Percentiles rank a stretch among this genome's conserved stretches.
Conservation (phyloP, 2,888 invertebrate genomes). For the Hypomecis atomaria region DNA sequence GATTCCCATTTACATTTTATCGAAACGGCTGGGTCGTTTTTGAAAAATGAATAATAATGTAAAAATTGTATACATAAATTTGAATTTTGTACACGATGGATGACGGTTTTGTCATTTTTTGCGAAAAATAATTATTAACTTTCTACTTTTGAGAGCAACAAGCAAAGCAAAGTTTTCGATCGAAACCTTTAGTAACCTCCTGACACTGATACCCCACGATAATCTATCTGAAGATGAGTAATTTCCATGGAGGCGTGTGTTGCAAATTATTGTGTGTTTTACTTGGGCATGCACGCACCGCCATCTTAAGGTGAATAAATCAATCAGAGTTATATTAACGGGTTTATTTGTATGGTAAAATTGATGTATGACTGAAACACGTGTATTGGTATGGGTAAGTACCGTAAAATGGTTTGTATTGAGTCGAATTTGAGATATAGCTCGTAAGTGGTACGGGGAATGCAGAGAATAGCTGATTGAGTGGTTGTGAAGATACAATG, state of each 20-base stretch:
- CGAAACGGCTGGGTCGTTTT: too few species aligned
- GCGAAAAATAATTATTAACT: too few species aligned
- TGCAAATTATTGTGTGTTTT: conserved; percentile 58
- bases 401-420: conserved; percentile 5
- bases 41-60: too few species aligned
- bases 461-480: too few species aligned
- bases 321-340: conserved; percentile 55
- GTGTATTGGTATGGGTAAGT: neutral
- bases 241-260: conserved; percentile 57
- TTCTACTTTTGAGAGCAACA: too few species aligned
- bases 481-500: too few species aligned
- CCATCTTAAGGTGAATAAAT: conserved; percentile 51
- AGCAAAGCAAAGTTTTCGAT: neutral
- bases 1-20: too few species aligned
- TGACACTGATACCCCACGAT: conserved; percentile 57
- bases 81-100: too few species aligned
- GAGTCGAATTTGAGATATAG: neutral
- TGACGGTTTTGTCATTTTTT: too few species aligned
- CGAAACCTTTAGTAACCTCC: conserved; percentile 43
- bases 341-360: conserved; percentile 46
- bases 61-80: too few species aligned
- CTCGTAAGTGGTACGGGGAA: neutral
- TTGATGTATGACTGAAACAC: conserved; percentile 18
- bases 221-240: conserved; percentile 55
- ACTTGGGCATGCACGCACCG: conserved; percentile 45